These are phyloP conservation scores for Colossoma macropomum DNA, from an alignment of 2,113 vertebrate genomes.

Conservation along the genomic window DNA sequence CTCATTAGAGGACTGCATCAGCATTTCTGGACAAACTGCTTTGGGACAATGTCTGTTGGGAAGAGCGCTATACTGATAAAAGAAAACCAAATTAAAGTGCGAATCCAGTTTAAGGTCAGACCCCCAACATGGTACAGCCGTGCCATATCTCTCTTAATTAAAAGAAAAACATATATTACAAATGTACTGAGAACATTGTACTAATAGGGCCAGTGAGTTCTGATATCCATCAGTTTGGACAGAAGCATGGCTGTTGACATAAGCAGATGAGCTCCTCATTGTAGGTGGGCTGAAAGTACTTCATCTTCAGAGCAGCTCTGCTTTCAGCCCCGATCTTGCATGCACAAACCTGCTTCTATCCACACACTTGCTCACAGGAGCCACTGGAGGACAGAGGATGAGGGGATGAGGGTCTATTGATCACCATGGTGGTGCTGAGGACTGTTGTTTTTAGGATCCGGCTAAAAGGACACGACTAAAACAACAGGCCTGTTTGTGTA, in stretches of 20 bases:
- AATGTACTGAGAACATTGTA: not conserved
- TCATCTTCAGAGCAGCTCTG: not conserved
- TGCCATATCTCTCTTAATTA: too few relatives aligned
- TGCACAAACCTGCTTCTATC: not conserved
- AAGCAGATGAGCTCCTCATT: not conserved
- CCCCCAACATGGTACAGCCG: too few relatives aligned
- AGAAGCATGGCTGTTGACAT: not conserved
- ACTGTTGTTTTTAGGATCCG: not conserved
- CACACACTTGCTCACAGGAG: not conserved
- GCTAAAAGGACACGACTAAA: conserved; percentile 2
- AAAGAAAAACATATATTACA: not conserved
- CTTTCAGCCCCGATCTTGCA: not conserved
- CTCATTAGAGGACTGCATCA: too few relatives aligned
- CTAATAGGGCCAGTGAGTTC: not conserved
- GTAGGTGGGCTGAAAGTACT: not conserved
- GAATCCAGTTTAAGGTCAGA: too few relatives aligned
- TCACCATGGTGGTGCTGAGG: not conserved
- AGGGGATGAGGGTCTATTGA: conserved; percentile 1
- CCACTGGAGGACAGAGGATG: not conserved
- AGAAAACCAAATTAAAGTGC: not conserved
- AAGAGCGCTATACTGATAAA: not conserved
- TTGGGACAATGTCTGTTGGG: not conserved
- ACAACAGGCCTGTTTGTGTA: conserved; percentile 11
- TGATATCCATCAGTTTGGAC: not conserved
- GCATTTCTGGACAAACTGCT: not conserved